Base-by-base conservation (phyloP, 2,888 invertebrate genomes). In the Rhagonycha lutea region DNA sequence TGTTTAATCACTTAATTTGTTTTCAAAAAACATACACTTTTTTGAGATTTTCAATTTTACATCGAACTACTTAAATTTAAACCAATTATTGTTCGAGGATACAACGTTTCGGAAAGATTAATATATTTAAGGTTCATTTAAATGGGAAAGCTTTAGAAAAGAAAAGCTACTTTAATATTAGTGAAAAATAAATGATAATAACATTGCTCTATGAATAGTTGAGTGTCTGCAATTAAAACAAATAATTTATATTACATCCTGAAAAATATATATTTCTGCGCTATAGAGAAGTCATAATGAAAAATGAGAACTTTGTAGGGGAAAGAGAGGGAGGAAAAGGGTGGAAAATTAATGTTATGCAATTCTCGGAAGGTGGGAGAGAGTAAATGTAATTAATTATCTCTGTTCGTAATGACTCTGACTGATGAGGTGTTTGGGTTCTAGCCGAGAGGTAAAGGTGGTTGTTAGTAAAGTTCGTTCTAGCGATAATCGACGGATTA, bases 311-410 rank as follows among this genome's bases (percentile, higher is more conserved):
- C 84, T 85, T 85, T 85, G 84, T 84, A 84, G 80, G 79, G 75
- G 80, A 73, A 70, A 80, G 81, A 69, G 60, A 71, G 76, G 75
- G 47, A 47, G 68, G 79, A 76, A 76, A 73, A 80, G 81, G 82
- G 81, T 79, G 79, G 82, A 83, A 83, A 88, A 88, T 88, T 88
- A 88, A 88, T 88, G 88, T 87, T 88, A 88, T 88, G 88, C 88
- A 88, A 88, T 88, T 88, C 88, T 87, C 86, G 87, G 87, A 87
- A 87, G 89, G 89, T 88, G 89, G 89, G 89, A 88, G 88, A 86
- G 88, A 89, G 89, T 89, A 90, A 90, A 90, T 90, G 91, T 90
- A 91, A 91, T 90, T 90, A 90, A 90, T 90, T 90, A 90, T 90
- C 90, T 90, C 89, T 87, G 87, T 87, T 88, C 87, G 88, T 90